A percentile compares a stretch with the other conserved stretches of the same genome.
Conservation (phyloP, 2,888 invertebrate genomes). For the Tinea semifulvella region DNA sequence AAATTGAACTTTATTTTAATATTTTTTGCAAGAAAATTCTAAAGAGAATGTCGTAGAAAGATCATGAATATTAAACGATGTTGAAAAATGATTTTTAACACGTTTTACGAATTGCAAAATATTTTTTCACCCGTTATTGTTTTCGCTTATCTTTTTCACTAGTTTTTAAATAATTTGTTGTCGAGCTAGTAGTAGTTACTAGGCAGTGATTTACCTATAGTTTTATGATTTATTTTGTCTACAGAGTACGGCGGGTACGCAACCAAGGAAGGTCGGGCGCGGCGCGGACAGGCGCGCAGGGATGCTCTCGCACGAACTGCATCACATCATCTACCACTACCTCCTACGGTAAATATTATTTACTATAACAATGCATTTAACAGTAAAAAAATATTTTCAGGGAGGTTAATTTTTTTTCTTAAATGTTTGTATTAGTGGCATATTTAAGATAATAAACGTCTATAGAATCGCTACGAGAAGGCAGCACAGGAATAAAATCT, state of each 20-base stretch:
- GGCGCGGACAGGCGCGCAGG: slow-evolving; percentile 43
- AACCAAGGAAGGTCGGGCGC: slow-evolving; percentile 49
- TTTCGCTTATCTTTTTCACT: neutral
- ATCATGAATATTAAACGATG: slow-evolving; percentile 12
- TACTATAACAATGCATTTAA: too few species aligned
- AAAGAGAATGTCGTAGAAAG: slow-evolving; percentile 9
- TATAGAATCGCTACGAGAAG: too few species aligned
- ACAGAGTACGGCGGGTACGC: slow-evolving; percentile 56
- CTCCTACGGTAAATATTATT: slow-evolving; percentile 55
- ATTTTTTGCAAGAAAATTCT: slow-evolving; percentile 22
- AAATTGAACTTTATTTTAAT: slow-evolving; percentile 52
- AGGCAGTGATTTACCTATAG: neutral
- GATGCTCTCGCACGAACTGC: slow-evolving; percentile 48
- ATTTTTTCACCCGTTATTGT: neutral
- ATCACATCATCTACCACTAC: slow-evolving; percentile 42
- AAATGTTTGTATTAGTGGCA: too few species aligned
- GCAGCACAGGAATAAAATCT: too few species aligned
- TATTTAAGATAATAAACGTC: too few species aligned
- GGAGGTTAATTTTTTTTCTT: too few species aligned
- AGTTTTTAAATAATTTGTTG: neutral
- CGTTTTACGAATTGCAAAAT: neutral
- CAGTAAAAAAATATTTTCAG: too few species aligned
- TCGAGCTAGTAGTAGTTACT: neutral
- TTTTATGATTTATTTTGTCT: slow-evolving; percentile 14
- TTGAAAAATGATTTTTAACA: neutral